Conservation (phyloP, 92 coral and sea anemone species). For the Muricea muricata region DNA sequence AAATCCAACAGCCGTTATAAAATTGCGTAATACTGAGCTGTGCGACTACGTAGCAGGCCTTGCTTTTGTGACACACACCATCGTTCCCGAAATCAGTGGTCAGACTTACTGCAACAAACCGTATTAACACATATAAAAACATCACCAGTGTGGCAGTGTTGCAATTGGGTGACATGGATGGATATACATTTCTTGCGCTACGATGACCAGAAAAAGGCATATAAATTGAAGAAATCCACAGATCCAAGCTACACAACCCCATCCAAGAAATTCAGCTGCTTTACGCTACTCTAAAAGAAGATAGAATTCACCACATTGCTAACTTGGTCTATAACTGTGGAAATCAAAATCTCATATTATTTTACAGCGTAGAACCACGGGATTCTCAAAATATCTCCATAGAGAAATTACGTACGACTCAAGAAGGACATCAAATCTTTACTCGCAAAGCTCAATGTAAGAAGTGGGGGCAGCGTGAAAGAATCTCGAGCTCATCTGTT, state of each 20-base stretch:
- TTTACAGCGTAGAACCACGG: neutral
- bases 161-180: slow-evolving; percentile 7
- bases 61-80: neutral
- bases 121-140: neutral
- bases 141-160: slow-evolving; percentile 14
- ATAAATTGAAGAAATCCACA: neutral
- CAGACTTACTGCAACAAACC: neutral
- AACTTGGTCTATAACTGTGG: neutral
- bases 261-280: neutral
- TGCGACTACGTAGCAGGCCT: neutral
- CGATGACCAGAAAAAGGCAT: neutral
- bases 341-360: neutral
- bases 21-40: neutral
- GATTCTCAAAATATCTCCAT: neutral
- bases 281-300: neutral
- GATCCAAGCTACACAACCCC: slow-evolving; percentile 3
- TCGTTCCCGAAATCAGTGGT: neutral
- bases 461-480: neutral
- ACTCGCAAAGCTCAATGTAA: neutral
- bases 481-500: neutral
- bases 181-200: neutral
- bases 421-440: neutral
- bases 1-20: neutral
- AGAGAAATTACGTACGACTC: neutral
- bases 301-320: neutral